These are phyloP conservation scores for Lasioglossum marginatum DNA, from an alignment of 2,888 invertebrate species.

Conservation along the genomic window DNA sequence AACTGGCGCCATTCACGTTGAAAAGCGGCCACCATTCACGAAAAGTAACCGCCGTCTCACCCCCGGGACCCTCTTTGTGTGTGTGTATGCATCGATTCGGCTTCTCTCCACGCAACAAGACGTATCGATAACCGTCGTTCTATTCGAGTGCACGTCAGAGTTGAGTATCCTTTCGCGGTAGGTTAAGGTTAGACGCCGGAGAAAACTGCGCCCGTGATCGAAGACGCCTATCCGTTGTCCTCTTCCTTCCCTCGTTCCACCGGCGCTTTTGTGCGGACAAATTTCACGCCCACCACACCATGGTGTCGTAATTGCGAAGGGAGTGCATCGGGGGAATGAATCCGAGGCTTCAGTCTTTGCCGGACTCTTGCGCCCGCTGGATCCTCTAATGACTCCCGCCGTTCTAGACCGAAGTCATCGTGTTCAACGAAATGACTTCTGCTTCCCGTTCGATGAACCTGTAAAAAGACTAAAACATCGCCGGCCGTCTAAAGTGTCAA, in stretches of 20 bases:
- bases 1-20: conserved; percentile 28
- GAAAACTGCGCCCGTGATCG: conserved; percentile 18
- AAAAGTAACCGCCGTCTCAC: conserved; percentile 28
- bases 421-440: neutral
- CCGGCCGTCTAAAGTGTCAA: neutral
- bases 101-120: conserved; percentile 14
- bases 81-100: neutral
- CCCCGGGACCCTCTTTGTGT: neutral
- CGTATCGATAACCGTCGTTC: conserved; percentile 41
- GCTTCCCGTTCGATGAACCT: neutral
- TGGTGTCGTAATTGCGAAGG: conserved; percentile 50
- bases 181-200: conserved; percentile 65
- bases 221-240: conserved; percentile 9
- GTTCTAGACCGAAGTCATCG: neutral
- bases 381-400: neutral
- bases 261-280: conserved; percentile 46
- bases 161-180: conserved; percentile 60
- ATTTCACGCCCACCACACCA: conserved; percentile 59
- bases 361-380: neutral
- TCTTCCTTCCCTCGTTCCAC: conserved; percentile 18
- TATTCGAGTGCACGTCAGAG: conserved; percentile 38
- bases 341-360: conserved; percentile 20
- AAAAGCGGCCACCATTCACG: conserved; percentile 12
- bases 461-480: neutral
- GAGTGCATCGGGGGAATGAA: conserved; percentile 26